Evolutionary conservation across 35 echinoderm and acorn worm species (phyloP).

Genomic region (Lytechinus pictus): DNA sequence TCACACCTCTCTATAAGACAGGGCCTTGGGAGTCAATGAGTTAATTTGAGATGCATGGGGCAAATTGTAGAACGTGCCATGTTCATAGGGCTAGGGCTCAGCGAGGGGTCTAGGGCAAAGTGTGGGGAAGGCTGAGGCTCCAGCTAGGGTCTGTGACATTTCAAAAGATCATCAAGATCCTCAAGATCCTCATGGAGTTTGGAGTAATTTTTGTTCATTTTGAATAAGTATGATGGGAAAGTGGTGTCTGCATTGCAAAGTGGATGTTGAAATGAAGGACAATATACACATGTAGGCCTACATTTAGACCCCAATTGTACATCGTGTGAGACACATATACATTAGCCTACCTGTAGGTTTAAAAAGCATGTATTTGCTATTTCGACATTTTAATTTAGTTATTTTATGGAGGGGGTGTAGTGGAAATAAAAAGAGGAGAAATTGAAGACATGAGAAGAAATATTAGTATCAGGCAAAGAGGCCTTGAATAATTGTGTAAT

Average conservation of each 20-base stretch:
- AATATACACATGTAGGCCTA: too few relatives aligned
- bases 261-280: not conserved
- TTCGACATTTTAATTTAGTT: too few relatives aligned
- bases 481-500: too few relatives aligned
- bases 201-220: not conserved
- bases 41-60: constrained; percentile 29
- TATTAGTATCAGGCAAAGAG: too few relatives aligned
- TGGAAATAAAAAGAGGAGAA: too few relatives aligned
- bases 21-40: not conserved
- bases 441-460: too few relatives aligned
- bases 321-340: too few relatives aligned
- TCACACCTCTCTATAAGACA: not conserved
- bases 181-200: not conserved
- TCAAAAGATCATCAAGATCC: not conserved
- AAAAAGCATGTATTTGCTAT: too few relatives aligned
- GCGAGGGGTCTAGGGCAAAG: not conserved
- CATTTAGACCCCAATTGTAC: too few relatives aligned
- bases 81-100: not conserved
- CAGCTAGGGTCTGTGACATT: not conserved
- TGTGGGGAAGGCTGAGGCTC: not conserved
- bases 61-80: not conserved
- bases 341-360: too few relatives aligned
- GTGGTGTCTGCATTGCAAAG: not conserved
- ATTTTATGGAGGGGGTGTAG: too few relatives aligned
- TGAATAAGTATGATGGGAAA: not conserved